A percentile compares a stretch with the other conserved stretches of the same genome.
Evolutionary conservation across 2,113 vertebrate genomes (phyloP).

Genomic region (Varanus komodoensis): DNA sequence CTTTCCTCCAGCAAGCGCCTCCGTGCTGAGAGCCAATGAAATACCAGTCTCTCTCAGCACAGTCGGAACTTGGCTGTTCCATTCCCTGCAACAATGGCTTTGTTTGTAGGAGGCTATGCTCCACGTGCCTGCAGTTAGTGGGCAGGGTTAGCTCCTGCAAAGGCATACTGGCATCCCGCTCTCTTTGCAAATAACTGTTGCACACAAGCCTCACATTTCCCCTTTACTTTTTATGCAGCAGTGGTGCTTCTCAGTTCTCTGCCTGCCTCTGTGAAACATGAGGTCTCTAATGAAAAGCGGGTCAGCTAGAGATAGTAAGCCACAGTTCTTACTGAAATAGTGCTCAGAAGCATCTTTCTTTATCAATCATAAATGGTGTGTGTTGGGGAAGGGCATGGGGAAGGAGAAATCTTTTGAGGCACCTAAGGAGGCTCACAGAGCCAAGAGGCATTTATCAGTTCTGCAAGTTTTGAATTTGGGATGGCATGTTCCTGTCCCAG

Average conservation of each 20-base stretch:
- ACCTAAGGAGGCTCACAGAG: neutral
- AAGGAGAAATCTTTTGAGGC: neutral
- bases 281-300: neutral
- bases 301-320: accelerated
- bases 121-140: neutral
- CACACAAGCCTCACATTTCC: too few relatives aligned
- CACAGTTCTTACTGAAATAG: neutral
- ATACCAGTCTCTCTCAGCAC: neutral
- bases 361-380: neutral
- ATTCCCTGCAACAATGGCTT: neutral
- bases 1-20: neutral
- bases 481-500: neutral
- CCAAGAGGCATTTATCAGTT: neutral
- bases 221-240: neutral
- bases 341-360: neutral
- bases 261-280: neutral
- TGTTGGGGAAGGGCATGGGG: too few relatives aligned
- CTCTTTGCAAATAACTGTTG: neutral
- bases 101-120: neutral
- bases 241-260: neutral
- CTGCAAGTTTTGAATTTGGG: neutral
- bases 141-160: neutral
- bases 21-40: too few relatives aligned
- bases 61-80: neutral
- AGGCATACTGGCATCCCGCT: too few relatives aligned